Conservation (phyloP, 2,888 invertebrate genomes). For the Drosophila antonietae region DNA sequence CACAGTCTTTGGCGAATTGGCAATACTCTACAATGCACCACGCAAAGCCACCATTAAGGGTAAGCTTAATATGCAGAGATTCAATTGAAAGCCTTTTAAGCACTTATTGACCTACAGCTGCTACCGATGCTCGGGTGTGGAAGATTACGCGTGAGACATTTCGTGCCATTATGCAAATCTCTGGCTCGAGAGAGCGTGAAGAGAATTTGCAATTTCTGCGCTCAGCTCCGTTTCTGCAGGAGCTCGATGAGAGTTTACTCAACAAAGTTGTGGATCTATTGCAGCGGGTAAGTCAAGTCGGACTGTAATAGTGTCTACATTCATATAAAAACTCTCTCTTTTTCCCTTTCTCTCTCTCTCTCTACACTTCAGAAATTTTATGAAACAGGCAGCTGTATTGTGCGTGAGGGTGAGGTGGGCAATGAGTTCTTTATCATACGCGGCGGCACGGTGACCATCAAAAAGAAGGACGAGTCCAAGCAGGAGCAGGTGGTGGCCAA, state of each 20-base stretch:
- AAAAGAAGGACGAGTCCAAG: slow-evolving; percentile 87
- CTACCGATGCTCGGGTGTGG: slow-evolving; percentile 93
- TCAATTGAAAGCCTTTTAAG: background rate
- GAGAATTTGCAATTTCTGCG: slow-evolving; percentile 93
- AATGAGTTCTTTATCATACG: slow-evolving; percentile 96
- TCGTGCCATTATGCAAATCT: slow-evolving; percentile 94
- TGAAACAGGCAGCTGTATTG: slow-evolving; percentile 90
- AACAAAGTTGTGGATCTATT: slow-evolving; percentile 94
- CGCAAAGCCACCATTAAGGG: slow-evolving; percentile 94
- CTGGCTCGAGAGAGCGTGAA: slow-evolving; percentile 92
- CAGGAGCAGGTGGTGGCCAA: slow-evolving; percentile 89
- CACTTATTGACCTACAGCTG: slow-evolving; percentile 85
- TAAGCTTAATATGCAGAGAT: slow-evolving; percentile 75
- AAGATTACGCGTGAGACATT: slow-evolving; percentile 94
- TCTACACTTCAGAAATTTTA: slow-evolving; percentile 89
- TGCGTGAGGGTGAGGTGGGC: slow-evolving; percentile 93
- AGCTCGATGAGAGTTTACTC: slow-evolving; percentile 89
- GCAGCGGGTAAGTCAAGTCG: slow-evolving; percentile 88
- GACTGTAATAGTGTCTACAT: background rate
- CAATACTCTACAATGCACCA: slow-evolving; percentile 96
- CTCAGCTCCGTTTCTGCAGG: slow-evolving; percentile 91
- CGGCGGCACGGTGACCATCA: slow-evolving; percentile 91
- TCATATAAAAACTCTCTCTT: background rate
- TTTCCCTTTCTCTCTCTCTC: too few relatives aligned
- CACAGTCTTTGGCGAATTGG: slow-evolving; percentile 95